Percentiles rank a stretch among this genome's conserved stretches.
Evolutionary conservation across 2,888 invertebrate genomes (phyloP).

Genomic region (Zelleria hepariella): DNA sequence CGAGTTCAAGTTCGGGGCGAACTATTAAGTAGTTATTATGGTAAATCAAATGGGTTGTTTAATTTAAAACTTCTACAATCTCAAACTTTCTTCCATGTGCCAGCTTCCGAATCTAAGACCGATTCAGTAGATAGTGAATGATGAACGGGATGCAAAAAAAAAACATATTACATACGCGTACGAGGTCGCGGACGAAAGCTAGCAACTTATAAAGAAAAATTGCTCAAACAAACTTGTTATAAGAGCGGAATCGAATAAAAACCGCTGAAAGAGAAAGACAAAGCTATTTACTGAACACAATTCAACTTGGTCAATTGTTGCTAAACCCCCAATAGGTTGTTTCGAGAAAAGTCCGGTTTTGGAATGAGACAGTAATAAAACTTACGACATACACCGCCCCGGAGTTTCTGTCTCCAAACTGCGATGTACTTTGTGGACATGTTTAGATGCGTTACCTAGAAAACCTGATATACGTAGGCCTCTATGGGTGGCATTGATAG

Average conservation of each 20-base stretch:
- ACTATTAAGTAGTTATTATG: too few species aligned
- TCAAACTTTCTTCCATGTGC: too few species aligned
- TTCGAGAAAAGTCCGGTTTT: constrained; percentile 36
- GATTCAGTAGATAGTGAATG: too few species aligned
- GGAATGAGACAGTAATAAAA: constrained; percentile 54
- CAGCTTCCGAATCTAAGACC: too few species aligned
- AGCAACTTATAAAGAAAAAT: constrained; percentile 20
- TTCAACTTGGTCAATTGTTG: constrained; percentile 37
- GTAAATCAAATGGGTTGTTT: too few species aligned
- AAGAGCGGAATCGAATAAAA: constrained; percentile 52
- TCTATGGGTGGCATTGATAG: too few species aligned
- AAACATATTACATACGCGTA: background rate
- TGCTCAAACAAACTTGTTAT: constrained; percentile 46
- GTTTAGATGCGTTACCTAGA: background rate
- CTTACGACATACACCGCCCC: constrained; percentile 30
- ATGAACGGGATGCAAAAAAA: too few species aligned
- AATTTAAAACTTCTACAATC: too few species aligned
- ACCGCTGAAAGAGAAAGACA: constrained; percentile 40
- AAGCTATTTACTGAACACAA: constrained; percentile 55
- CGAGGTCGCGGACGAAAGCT: background rate
- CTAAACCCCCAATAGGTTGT: constrained; percentile 6
- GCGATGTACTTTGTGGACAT: background rate
- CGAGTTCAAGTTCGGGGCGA: too few species aligned
- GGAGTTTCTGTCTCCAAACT: background rate
- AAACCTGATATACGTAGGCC: too few species aligned